These are phyloP conservation scores for Aphrophora alni DNA, from an alignment of 2,888 invertebrate genomes.

Conservation along the genomic window DNA sequence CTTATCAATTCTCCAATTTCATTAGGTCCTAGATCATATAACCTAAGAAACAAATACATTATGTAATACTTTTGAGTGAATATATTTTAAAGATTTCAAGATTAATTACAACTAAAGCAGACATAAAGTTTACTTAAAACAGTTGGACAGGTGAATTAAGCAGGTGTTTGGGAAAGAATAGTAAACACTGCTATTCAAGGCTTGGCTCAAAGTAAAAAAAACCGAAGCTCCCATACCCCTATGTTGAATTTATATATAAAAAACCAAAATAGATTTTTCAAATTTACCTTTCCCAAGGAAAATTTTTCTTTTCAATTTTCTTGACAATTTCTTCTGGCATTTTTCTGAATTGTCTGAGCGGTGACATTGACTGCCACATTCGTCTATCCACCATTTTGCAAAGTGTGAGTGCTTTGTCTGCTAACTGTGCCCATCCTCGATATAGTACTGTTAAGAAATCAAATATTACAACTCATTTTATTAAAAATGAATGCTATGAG, in stretches of 20 bases:
- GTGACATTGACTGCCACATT: conserved; percentile 99
- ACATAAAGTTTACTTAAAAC: no score
- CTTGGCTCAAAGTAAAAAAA: no score
- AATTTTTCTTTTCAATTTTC: conserved; percentile 97
- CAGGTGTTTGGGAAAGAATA: no score
- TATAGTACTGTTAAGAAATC: conserved; percentile 69
- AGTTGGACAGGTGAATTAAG: no score
- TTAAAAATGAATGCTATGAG: no score
- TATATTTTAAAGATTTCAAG: no score
- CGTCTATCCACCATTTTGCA: conserved; percentile 99
- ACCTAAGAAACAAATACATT: conserved; percentile 57
- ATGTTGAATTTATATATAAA: no score
- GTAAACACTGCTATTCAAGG: no score
- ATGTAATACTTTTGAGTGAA: neutral
- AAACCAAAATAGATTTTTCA: neutral
- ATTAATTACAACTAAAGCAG: no score
- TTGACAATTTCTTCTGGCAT: conserved; percentile 97
- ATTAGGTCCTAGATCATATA: conserved; percentile 95
- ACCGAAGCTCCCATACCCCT: no score
- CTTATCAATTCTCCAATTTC: conserved; percentile 95
- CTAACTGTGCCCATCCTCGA: conserved; percentile 95
- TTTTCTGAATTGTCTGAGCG: conserved; percentile 94
- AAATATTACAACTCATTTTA: conserved; percentile 52
- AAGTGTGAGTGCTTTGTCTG: conserved; percentile 92
- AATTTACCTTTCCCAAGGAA: conserved; percentile 77